Evolutionary conservation across 2,113 vertebrate genomes (phyloP).

Genomic region (Notarius quadriscutis): DNA sequence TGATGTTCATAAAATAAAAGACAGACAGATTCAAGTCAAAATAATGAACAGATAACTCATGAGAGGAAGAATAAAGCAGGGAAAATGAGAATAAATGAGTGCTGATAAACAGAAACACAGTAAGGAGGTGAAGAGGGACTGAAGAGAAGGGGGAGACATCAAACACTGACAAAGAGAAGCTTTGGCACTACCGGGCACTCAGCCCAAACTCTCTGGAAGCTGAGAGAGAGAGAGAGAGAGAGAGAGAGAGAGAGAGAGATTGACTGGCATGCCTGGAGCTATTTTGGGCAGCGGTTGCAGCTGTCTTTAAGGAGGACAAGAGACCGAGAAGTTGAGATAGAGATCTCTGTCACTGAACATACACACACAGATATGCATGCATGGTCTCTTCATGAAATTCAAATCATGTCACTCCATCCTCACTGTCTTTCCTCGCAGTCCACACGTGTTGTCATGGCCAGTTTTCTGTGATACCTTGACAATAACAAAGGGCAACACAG

Average conservation of each 20-base stretch:
- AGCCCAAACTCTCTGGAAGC: slow-evolving; percentile 27
- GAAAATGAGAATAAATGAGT: neutral
- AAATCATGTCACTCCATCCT: slow-evolving; percentile 1
- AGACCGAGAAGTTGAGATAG: slow-evolving; percentile 41
- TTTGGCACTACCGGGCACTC: slow-evolving; percentile 44
- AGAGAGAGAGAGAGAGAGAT: neutral
- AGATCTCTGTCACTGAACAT: slow-evolving; percentile 35
- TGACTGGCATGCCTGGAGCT: slow-evolving; percentile 43
- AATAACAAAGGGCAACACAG: neutral
- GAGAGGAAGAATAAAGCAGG: neutral
- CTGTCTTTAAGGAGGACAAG: slow-evolving; percentile 42
- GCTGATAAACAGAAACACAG: slow-evolving; percentile 6
- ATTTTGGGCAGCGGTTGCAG: slow-evolving; percentile 47
- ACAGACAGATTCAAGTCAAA: neutral
- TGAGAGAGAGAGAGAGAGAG: neutral
- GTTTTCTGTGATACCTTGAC: neutral
- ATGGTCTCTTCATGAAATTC: slow-evolving; percentile 9
- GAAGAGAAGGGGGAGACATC: slow-evolving; percentile 22
- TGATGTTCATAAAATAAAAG: neutral
- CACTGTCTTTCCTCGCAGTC: neutral
- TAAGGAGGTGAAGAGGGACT: slow-evolving; percentile 2
- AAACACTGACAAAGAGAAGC: slow-evolving; percentile 44
- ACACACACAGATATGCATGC: slow-evolving; percentile 29
- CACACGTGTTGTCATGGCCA: neutral
- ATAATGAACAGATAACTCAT: slow-evolving; percentile 23